These are phyloP conservation scores for Caenorhabditis wallacei DNA, from an alignment of 2,888 invertebrate genomes.

Conservation along the genomic window DNA sequence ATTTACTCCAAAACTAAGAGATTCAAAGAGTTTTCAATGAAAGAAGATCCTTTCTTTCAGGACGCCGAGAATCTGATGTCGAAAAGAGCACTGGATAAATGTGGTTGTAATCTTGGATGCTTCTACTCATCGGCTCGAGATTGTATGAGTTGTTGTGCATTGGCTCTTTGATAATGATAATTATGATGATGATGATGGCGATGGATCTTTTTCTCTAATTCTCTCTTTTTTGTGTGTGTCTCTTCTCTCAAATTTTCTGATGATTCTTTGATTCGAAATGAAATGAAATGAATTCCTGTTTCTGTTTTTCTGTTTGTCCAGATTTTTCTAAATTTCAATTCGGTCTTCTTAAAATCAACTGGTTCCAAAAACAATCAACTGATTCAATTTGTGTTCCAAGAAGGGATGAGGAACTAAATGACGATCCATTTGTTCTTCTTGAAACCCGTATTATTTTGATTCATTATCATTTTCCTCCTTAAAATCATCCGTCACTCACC, in stretches of 20 bases:
- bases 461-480: background rate
- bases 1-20: no score
- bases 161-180: constrained; percentile 72
- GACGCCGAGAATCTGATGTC: constrained; percentile 55
- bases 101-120: constrained; percentile 82
- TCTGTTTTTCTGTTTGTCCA: background rate
- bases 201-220: background rate
- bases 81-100: constrained; percentile 77
- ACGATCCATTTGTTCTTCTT: no score
- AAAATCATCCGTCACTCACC: constrained; percentile 82
- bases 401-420: no score
- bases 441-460: no score
- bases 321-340: no score
- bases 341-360: no score
- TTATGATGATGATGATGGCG: no score
- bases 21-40: no score
- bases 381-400: no score
- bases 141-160: constrained; percentile 81
- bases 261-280: background rate
- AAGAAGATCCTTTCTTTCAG: constrained; percentile 20
- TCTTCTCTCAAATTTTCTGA: constrained; percentile 18
- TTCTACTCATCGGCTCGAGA: constrained; percentile 79
- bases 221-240: constrained; percentile 6
- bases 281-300: constrained; percentile 15
- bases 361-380: no score